Base-by-base conservation (phyloP, 2,113 vertebrate genomes). In the Tachuris rubrigastra region DNA sequence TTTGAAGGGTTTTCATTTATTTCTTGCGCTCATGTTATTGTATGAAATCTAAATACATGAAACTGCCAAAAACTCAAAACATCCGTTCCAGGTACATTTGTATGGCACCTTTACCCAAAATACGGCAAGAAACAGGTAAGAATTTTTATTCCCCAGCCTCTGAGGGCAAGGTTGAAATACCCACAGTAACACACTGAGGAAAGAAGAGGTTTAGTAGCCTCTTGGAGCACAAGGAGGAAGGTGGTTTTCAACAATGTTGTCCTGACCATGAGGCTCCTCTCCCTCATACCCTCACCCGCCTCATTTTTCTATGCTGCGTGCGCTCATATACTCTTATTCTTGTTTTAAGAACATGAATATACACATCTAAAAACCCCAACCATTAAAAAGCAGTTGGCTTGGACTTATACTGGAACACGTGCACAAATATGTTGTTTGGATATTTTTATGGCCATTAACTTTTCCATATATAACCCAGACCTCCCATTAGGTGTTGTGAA, bases 401-500 rank as follows among this genome's bases (percentile, higher is more conserved):
- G 1, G 82, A 79, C 73, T 96, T 94, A 93, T 97, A 97, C 95
- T 88, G 92, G 93, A 92, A 96, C 93, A 95, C 85, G 93, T 96
- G 96, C 95, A 96, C 96, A 96, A 96, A 95, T 97, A 96, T 77
- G 84, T 96, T 97, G 97, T 97, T 96, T 97, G 95, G 94, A 93
- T 96, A 85, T 96, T 96, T 97, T 97, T 97, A 97, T 10, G 11
- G 89, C 92, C 94, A 94, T 97, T 97, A 97, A 95, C 93, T 97
- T 97, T 97, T 97, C 96, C 96, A 94, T 94, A 84, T 96, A 96
- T 96, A 97, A 95, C 65, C 85, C 89, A 96, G 96, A 97, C 97
- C 96, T 97, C 96, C 97, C 97, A 96, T 97, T 94, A 96, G 95
- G 95, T 97, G 96, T 95, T 97, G 87, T 96, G 97, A 95, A 95